Base-by-base conservation (phyloP, 2,113 vertebrate species). In the Hyperopisus bebe region DNA sequence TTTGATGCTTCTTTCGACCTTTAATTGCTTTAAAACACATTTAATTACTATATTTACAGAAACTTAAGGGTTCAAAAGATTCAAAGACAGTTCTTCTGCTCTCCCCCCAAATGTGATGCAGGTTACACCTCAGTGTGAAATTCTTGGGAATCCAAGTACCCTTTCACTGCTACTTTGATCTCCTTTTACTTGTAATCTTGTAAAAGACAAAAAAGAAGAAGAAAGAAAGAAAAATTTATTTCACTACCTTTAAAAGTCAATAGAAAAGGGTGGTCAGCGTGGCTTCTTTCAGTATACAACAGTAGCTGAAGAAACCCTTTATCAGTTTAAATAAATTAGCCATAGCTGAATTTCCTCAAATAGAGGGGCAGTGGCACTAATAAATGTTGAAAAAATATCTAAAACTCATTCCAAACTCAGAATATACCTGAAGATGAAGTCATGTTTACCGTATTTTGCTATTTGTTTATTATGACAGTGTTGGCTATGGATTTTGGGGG, bases 151-250 rank as follows among this genome's bases (percentile, higher is more conserved):
- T 94, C 93, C 93, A 91, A 91, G 87, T 92, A 92, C 91, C 92
- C 93, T 94, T 94, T 95, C 93, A 93, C 92, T 89, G 92, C 89
- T 91, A 94, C 93, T 94, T 95, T 95, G 94, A 95, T 94, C 92
- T 94, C 90, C 93, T 93, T 95, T 95, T 93, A 94, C 93, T 93
- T 94, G 91, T 91, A 89, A 92, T 94, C 94, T 93, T 95, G 94
- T 94, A 94, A 94, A 94, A 95, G 91, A 92, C 90, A 53, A 92
- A 93, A 93, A 93, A 86, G 90, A 88, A 92, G 91, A 92, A 88
- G 83, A 89, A 90, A 91, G 86, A 91, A 91, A 39, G 90, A 91
- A 74, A 87, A 50, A 89, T 91, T 89, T 92, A 91, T 90, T 91
- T 92, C 90, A 90, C 88, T 91, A 87, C 92, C 89, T 92, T 92